Evolutionary conservation across 2,113 vertebrate species (phyloP), one percentile per base, ranked within the genome.

Genomic region (Ictalurus punctatus): DNA sequence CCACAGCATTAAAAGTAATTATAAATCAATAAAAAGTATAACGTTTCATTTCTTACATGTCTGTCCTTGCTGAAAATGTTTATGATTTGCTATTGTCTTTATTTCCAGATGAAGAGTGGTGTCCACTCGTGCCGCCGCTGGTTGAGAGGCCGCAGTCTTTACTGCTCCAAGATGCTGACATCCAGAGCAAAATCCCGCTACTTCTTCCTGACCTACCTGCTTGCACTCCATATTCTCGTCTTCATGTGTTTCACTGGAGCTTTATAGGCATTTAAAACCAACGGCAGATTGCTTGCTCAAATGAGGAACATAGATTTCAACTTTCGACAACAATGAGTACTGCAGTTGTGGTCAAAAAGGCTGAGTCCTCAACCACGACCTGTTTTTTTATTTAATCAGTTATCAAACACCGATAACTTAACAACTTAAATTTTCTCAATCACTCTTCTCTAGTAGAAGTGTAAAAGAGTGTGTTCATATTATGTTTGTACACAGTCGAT

Each of bases 151-250:
- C 90, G 97, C 90, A 97, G 97, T 89, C 94, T 98, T 54, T 97
- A 96, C 94, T 97, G 97, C 92, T 97, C 97, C 74, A 96, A 96
- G 92, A 92, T 97, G 93, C 92, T 98, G 94, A 96, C 95, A 0
- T 94, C 96, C 59, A 94, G 97, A 74, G 94, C 95, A 14, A 96
- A 97, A 88, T 96, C 97, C 16, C 96, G 97, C 48, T 96, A 97
- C 91, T 86, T 97, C 14, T 97, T 98, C 93, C 94, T 98, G 90
- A 92, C 92, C 0, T 98, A 98, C 94, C 91, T 98, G 87, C 58
- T 98, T 30, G 91, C 94, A 0, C 79, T 98, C 0, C 97, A 98
- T 88, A 89, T 97, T 83, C 27, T 97, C 0, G 90, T 98, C 30
- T 88, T 98, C 37, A 92, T 97, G 94, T 97, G 97, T 94, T 95